These are phyloP conservation scores for Drosophila trichaetosa DNA, from an alignment of 2,888 invertebrate species.

Conservation along the genomic window DNA sequence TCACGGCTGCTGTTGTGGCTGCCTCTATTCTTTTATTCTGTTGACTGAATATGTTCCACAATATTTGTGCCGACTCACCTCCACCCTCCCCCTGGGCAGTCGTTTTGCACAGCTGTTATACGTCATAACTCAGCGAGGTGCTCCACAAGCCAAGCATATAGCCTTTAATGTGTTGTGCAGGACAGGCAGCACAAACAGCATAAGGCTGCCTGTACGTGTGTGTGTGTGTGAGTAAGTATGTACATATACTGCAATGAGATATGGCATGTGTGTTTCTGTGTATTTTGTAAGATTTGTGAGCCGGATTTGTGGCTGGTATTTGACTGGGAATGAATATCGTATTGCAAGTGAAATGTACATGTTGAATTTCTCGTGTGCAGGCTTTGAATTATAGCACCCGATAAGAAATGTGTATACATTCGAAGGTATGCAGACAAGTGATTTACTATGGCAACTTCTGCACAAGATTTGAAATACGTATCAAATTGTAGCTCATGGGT, in stretches of 20 bases:
- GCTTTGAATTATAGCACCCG: slow-evolving; percentile 11
- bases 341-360: slow-evolving; percentile 32
- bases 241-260: slow-evolving; percentile 2
- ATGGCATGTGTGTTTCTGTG: slow-evolving; percentile 11
- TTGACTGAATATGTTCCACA: slow-evolving; percentile 54
- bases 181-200: background rate
- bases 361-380: slow-evolving; percentile 16
- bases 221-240: background rate
- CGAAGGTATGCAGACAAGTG: slow-evolving; percentile 10
- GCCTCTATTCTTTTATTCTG: slow-evolving; percentile 5
- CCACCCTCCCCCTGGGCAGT: slow-evolving; percentile 22
- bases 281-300: slow-evolving; percentile 55
- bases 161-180: slow-evolving; percentile 6
- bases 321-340: slow-evolving; percentile 46
- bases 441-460: slow-evolving; percentile 4
- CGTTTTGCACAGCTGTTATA: slow-evolving; percentile 75
- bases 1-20: slow-evolving; percentile 25
- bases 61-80: slow-evolving; percentile 42
- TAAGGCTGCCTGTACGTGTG: background rate
- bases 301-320: slow-evolving; percentile 65
- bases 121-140: slow-evolving; percentile 72
- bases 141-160: slow-evolving; percentile 38
- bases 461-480: background rate
- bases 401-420: slow-evolving; percentile 8
- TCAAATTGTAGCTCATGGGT: background rate